Evolutionary conservation across 2,888 invertebrate species (phyloP).

Genomic region (Callyntrura sp.): DNA sequence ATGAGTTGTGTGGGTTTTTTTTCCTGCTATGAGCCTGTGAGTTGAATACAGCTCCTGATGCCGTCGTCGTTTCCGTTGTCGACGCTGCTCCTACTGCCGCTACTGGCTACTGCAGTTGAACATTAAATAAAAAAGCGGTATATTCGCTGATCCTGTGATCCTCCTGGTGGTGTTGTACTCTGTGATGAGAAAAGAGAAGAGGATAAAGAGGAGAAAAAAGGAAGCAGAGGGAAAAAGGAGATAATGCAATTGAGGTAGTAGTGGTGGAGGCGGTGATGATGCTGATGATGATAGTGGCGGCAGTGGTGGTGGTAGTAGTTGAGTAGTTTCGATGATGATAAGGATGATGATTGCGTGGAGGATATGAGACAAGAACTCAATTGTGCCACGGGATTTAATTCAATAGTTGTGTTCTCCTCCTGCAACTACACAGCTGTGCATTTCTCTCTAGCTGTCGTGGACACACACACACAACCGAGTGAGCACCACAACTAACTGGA

Average conservation of each 20-base stretch:
- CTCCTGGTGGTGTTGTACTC: constrained; percentile 33
- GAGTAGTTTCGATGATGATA: constrained; percentile 38
- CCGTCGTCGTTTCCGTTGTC: too few species aligned
- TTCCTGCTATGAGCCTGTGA: constrained; percentile 6
- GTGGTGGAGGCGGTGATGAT: constrained; percentile 18
- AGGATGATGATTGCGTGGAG: constrained; percentile 45
- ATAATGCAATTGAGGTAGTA: constrained; percentile 65
- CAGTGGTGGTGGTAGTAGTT: constrained; percentile 28
- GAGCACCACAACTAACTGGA: too few species aligned
- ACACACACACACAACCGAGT: too few species aligned
- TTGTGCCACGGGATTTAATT: constrained; percentile 66
- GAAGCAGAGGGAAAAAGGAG: constrained; percentile 33
- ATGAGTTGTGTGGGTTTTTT: constrained; percentile 46
- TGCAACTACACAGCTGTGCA: constrained; percentile 55
- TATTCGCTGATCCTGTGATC: constrained; percentile 35
- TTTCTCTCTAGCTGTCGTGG: constrained; percentile 10
- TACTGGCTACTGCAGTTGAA: constrained; percentile 29
- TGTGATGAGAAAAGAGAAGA: constrained; percentile 2
- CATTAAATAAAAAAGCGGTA: constrained; percentile 48
- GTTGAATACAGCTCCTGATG: too few species aligned
- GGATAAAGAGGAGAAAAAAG: constrained; percentile 17
- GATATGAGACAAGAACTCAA: constrained; percentile 64
- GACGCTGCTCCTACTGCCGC: not conserved
- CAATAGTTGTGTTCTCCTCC: constrained; percentile 50
- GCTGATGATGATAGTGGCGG: not conserved